Conservation (phyloP, 2,113 vertebrate species). For the Malaclemys terrapin region DNA sequence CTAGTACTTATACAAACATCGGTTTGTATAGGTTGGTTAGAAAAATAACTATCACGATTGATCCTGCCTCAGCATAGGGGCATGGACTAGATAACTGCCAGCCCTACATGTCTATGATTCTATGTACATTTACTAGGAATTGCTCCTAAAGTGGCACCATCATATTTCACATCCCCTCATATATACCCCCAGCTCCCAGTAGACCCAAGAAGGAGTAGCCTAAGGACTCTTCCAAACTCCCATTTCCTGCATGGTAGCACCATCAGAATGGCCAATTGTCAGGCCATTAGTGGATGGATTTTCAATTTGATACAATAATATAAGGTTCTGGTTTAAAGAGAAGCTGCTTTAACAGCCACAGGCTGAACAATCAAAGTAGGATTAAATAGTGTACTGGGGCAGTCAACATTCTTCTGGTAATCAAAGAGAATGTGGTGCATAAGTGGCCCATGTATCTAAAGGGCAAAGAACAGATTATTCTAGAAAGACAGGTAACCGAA, state of each 20-base stretch:
- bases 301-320: not conserved
- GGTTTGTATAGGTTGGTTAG: not conserved
- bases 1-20: not conserved
- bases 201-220: not conserved
- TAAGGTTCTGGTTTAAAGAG: not conserved
- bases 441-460: not conserved
- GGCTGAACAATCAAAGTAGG: not conserved
- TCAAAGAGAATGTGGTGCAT: not conserved
- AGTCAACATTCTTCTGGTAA: not conserved
- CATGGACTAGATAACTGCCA: not conserved
- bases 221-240: not conserved
- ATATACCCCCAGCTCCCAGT: too few relatives aligned
- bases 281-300: not conserved
- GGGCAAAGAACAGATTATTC: not conserved
- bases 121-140: not conserved
- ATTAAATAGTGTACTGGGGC: not conserved
- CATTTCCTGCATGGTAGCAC: not conserved
- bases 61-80: not conserved
- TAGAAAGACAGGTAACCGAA: not conserved
- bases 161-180: not conserved
- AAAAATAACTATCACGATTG: not conserved
- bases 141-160: not conserved
- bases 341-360: not conserved
- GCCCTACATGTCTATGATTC: not conserved
- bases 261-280: rapidly evolving